phyloP scores from a whole-genome alignment of 2,888 invertebrate species.

The Patella depressa region DNA sequence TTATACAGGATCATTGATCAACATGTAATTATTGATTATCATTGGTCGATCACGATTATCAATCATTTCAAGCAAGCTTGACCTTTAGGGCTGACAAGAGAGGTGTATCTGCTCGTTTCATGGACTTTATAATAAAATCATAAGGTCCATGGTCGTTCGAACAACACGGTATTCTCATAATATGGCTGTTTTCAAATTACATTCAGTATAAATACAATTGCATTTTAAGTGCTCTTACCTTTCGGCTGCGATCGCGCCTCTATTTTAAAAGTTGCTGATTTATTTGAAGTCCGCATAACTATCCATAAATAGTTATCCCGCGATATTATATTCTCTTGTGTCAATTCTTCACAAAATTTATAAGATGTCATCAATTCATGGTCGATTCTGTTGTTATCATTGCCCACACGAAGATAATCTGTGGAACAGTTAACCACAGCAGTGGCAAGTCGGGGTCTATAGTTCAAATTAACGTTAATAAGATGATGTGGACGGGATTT shows the following conservation, averaged over 20 bases:
- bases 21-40: too few relatives aligned
- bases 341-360: constrained; percentile 41
- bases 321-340: constrained; percentile 47
- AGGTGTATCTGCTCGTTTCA: too few relatives aligned
- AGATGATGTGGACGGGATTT: neutral
- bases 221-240: constrained; percentile 23
- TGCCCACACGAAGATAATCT: constrained; percentile 47
- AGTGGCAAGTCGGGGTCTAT: neutral
- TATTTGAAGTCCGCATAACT: constrained; percentile 26
- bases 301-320: constrained; percentile 47
- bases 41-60: too few relatives aligned
- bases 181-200: neutral
- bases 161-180: too few relatives aligned
- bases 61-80: too few relatives aligned
- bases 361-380: constrained; percentile 46
- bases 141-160: too few relatives aligned
- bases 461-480: constrained; percentile 8
- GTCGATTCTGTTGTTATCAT: constrained; percentile 39
- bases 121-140: too few relatives aligned
- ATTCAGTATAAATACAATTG: neutral
- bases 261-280: constrained; percentile 19
- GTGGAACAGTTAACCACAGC: constrained; percentile 10
- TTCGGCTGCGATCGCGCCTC: constrained; percentile 19
- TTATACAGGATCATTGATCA: too few relatives aligned
- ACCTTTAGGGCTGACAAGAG: too few relatives aligned